Evolutionary conservation across 2,888 invertebrate genomes (phyloP), one percentile per base, ranked within the genome.

Genomic region (Glyphotaelius pellucidus): DNA sequence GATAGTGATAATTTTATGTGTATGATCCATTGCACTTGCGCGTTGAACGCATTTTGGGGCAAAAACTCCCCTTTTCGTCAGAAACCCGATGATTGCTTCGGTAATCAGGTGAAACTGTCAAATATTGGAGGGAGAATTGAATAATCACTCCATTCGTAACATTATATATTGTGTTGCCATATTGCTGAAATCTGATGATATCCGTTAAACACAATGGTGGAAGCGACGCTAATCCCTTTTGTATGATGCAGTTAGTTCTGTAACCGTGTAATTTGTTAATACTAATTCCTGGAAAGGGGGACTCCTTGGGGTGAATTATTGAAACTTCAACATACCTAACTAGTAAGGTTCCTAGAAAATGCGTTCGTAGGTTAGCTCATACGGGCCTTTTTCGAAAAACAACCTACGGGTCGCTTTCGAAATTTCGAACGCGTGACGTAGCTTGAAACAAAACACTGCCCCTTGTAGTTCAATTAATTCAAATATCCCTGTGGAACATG

Each of bases 141-240:
- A 87, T 89, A 92, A 92, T 91, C 91, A 90, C 67, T 90, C 47
- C 91, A 80, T 90, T 85, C 25, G 89, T 67, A 86, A 85, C 32
- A 52, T 42, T 38, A 79, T 38, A 79, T 47, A 47, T 47, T 85
- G 84, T 89, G 67, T 89, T 80, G 89, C 89, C 93, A 93, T 93
- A 93, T 93, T 92, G 93, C 90, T 7, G 42, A 90, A 88, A 86
- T 85, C 80, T 80, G 80, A 84, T 92, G 92, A 93, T 93, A 88
- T 92, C 93, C 92, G 93, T 88, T 92, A 93, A 91, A 92, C 91
- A 90, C 91, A 92, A 85, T 92, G 93, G 90, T 89, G 89, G 92
- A 91, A 90, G 92, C 91, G 85, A 85, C 89, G 32, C 91, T 93
- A 93, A 93, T 93, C 92, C 91, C 38, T 38, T 92, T 88, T 87